These are phyloP conservation scores for Calephelis nemesis DNA, from an alignment of 1,140 invertebrate genomes.

Conservation along the genomic window DNA sequence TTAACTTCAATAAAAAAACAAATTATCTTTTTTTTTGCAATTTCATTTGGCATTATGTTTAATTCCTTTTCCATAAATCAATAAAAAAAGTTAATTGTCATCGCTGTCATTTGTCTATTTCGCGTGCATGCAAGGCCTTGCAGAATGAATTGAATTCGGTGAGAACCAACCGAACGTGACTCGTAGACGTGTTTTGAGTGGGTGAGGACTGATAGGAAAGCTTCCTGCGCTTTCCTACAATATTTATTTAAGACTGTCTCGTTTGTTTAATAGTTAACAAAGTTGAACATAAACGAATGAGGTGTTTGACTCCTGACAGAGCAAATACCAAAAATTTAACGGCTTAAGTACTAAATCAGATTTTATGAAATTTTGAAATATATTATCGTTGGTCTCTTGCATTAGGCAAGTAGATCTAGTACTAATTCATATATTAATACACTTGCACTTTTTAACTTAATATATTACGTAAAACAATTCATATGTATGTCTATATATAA, in stretches of 20 bases:
- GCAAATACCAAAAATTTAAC: too few species aligned
- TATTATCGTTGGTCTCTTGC: too few species aligned
- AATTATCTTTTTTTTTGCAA: neutral
- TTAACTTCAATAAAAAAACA: too few species aligned
- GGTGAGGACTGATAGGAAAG: neutral
- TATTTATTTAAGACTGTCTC: neutral
- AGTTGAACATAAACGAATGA: too few species aligned
- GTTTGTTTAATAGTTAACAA: neutral
- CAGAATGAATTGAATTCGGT: slow-evolving; percentile 23
- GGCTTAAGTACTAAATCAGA: too few species aligned
- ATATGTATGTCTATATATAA: too few species aligned
- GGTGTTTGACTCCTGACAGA: too few species aligned
- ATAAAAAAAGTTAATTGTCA: slow-evolving; percentile 11
- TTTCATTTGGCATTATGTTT: neutral
- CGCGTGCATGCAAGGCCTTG: slow-evolving; percentile 26
- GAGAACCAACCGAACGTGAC: slow-evolving; percentile 17
- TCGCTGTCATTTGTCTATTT: slow-evolving; percentile 19
- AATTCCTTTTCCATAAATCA: slow-evolving; percentile 2
- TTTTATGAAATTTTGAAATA: too few species aligned
- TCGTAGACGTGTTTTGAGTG: neutral
- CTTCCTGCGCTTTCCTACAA: neutral
- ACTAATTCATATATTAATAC: too few species aligned
- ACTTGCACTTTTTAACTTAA: too few species aligned
- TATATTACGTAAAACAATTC: too few species aligned
- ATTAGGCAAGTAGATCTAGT: too few species aligned